Evolutionary conservation across 2,797 vertebrate genomes (phyloP).

Genomic region (Chaenodraco wilsoni): DNA sequence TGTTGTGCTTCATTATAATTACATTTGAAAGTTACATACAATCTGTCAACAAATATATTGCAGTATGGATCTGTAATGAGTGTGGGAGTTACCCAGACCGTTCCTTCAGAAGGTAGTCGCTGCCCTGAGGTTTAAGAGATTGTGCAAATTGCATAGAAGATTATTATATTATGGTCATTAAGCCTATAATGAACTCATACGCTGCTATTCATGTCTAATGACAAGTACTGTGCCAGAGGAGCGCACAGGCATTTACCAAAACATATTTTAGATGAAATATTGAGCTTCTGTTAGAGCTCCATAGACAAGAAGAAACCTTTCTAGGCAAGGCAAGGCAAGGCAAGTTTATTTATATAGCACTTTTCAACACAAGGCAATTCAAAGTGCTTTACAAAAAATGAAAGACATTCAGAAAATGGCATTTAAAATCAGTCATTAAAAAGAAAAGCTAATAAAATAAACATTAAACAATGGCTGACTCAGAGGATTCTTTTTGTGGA

Average conservation of each 20-base stretch:
- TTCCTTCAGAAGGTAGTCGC: slow-evolving; percentile 37
- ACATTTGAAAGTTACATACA: slow-evolving; percentile 39
- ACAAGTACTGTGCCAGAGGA: slow-evolving; percentile 36
- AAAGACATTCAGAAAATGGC: too few species aligned
- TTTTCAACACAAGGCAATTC: too few species aligned
- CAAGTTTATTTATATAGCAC: too few species aligned
- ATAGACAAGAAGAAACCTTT: slow-evolving; percentile 21
- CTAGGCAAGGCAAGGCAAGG: too few species aligned
- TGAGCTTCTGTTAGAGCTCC: slow-evolving; percentile 12
- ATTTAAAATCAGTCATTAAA: too few species aligned
- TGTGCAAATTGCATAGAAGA: slow-evolving; percentile 57
- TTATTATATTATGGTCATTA: slow-evolving; percentile 66
- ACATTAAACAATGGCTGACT: slow-evolving; percentile 9
- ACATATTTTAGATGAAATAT: slow-evolving; percentile 41
- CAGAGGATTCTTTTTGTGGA: slow-evolving; percentile 5
- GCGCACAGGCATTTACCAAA: slow-evolving; percentile 37
- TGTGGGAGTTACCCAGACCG: slow-evolving; percentile 35
- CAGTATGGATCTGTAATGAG: slow-evolving; percentile 50
- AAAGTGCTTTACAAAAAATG: too few species aligned
- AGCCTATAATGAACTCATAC: slow-evolving; percentile 67
- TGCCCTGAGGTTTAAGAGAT: slow-evolving; percentile 52
- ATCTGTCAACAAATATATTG: slow-evolving; percentile 32
- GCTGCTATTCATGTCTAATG: slow-evolving; percentile 62
- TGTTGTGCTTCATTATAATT: slow-evolving; percentile 44
- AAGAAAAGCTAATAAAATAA: too few species aligned